A percentile compares a stretch with the other conserved stretches of the same genome.
These are phyloP conservation scores for Presbytis comata DNA, from an alignment of 2,797 vertebrate genomes.

Conservation along the genomic window DNA sequence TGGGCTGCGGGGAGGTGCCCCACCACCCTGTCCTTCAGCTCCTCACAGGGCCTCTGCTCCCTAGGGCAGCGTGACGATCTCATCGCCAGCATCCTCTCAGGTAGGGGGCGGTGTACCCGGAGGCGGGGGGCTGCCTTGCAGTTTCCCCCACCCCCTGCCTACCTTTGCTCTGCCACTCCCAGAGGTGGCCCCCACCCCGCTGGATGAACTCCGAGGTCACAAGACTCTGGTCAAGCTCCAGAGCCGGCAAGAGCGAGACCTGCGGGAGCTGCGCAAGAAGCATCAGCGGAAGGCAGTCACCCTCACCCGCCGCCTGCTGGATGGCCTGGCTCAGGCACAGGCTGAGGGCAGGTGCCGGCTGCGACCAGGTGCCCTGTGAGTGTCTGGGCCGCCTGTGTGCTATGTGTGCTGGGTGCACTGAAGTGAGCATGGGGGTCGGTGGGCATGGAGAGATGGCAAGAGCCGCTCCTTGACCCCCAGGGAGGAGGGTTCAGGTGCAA, in stretches of 20 bases:
- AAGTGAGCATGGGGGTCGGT: background rate
- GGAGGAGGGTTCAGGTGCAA: background rate
- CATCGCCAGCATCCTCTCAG: slow-evolving; percentile 88
- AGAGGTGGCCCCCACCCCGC: slow-evolving; percentile 84
- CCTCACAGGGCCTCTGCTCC: background rate
- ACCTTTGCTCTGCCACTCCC: background rate
- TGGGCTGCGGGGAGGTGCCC: background rate
- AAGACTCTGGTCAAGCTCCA: slow-evolving; percentile 87
- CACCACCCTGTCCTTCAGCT: rapidly evolving
- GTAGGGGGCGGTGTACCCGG: slow-evolving; percentile 71
- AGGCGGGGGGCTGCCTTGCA: background rate
- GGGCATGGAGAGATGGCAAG: background rate
- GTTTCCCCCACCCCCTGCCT: background rate
- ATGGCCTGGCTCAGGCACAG: slow-evolving; percentile 84
- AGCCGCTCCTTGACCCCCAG: background rate
- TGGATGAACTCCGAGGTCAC: slow-evolving; percentile 88
- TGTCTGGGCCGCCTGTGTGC: background rate
- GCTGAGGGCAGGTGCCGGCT: slow-evolving; percentile 85
- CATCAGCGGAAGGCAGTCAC: slow-evolving; percentile 90
- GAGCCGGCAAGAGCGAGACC: slow-evolving; percentile 91
- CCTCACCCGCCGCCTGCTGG: slow-evolving; percentile 85
- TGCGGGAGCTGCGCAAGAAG: slow-evolving; percentile 90
- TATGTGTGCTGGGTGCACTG: rapidly evolving
- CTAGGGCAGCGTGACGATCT: slow-evolving; percentile 87
- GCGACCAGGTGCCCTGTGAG: slow-evolving; percentile 78